These are phyloP conservation scores for Cyanoramphus novaezelandiae DNA, from an alignment of 2,113 vertebrate species.

Conservation along the genomic window DNA sequence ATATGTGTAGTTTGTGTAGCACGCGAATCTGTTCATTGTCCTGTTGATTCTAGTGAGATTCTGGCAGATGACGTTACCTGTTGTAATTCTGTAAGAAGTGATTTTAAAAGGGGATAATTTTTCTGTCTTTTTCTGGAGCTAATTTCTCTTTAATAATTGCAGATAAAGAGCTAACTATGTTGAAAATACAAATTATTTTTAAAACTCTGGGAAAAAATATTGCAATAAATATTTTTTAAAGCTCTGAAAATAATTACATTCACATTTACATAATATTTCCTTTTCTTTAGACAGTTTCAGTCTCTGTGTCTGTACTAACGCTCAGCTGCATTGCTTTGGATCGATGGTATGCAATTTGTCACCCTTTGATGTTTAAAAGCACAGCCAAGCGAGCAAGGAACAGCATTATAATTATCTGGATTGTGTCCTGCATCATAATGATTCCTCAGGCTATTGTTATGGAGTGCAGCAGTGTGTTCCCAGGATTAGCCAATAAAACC, in stretches of 20 bases:
- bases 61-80: background rate
- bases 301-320: conserved; percentile 94
- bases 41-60: background rate
- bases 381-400: conserved; percentile 91
- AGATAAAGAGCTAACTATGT: background rate
- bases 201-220: background rate
- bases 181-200: background rate
- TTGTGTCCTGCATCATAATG: conserved; percentile 94
- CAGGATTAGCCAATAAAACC: conserved; percentile 94
- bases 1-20: background rate
- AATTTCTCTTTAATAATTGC: background rate
- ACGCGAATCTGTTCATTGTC: background rate
- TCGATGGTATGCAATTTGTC: conserved; percentile 98
- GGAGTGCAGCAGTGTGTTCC: conserved; percentile 90
- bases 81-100: background rate
- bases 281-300: conserved; percentile 88
- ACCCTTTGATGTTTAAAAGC: conserved; percentile 98
- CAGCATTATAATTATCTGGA: conserved; percentile 93
- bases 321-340: conserved; percentile 96
- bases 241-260: background rate
- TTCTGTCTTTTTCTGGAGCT: background rate
- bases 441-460: conserved; percentile 96
- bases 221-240: background rate
- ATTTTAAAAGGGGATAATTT: background rate
- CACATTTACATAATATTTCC: background rate